A percentile compares a stretch with the other conserved stretches of the same genome.
Conservation (phyloP, 2,888 invertebrate genomes). For the Idaea biselata region DNA sequence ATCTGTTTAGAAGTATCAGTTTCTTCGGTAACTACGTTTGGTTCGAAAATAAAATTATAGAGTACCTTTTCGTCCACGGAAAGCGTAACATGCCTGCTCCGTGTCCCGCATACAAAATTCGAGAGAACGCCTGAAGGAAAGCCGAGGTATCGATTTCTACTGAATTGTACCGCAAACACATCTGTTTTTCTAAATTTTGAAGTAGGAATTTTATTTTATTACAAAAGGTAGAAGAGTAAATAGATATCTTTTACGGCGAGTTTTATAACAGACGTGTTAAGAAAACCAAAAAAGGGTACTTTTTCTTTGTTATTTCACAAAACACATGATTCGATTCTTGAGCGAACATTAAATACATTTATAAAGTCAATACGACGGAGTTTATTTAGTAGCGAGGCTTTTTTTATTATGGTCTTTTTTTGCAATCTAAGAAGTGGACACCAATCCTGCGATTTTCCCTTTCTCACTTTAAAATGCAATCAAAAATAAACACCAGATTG, state of each 20-base stretch:
- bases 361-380: too few species aligned
- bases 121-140: conserved; percentile 37
- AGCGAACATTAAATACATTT: neutral
- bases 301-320: conserved; percentile 1
- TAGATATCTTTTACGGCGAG: conserved; percentile 2
- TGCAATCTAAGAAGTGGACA: too few species aligned
- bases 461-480: too few species aligned
- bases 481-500: too few species aligned
- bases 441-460: too few species aligned
- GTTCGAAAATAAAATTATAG: conserved; percentile 79
- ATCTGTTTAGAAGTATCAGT: conserved; percentile 59
- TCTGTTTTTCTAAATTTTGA: conserved; percentile 35
- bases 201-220: conserved; percentile 23
- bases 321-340: neutral
- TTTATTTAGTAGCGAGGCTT: too few species aligned
- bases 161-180: conserved; percentile 50
- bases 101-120: conserved; percentile 64
- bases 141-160: conserved; percentile 60
- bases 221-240: conserved; percentile 7
- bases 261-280: conserved; percentile 2
- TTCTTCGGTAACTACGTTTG: conserved; percentile 73
- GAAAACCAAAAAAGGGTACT: conserved; percentile 3
- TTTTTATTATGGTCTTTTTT: too few species aligned
- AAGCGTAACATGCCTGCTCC: conserved; percentile 66
- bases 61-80: conserved; percentile 74